Evolutionary conservation across 2,888 invertebrate genomes (phyloP), one percentile per base, ranked within the genome.

Genomic region (Epicampocera succincta): DNA sequence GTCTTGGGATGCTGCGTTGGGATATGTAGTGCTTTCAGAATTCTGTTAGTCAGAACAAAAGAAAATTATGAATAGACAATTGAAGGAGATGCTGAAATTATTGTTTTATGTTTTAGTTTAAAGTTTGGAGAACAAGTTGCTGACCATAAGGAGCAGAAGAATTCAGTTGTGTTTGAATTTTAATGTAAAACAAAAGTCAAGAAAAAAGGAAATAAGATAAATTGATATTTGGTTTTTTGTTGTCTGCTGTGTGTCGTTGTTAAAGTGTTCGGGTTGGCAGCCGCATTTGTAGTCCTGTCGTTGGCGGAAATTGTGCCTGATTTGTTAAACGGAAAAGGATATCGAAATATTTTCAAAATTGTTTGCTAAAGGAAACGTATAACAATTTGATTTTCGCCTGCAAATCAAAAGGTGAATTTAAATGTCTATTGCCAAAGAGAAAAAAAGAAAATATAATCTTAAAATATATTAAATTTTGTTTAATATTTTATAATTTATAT

Each of bases 311-410:
- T 83, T 82, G 76, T 80, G 56, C 66, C 71, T 76, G 66, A 82
- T 84, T 83, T 78, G 61, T 66, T 83, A 58, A 83, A 61, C 78
- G 84, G 83, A 84, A 83, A 76, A 80, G 84, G 83, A 84, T 84
- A 83, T 84, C 84, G 75, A 83, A 75, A 81, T 52, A 84, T 76
- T 74, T 83, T 69, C 19, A 46, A 80, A 83, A 80, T 71, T 83
- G 75, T 69, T 82, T 80, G 73, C 66, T 63, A 82, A 72, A 69
- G 83, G 77, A 84, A 84, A 75, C 71, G 54, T 29, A 56, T 29
- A 74, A 61, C 58, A 72, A 75, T 75, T 78, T 61, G 38, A 71
- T 78, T 79, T 78, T 4, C 46, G 48, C 25, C 48, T 38, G 29
- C 38, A 42, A 80, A 68, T 63, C 33, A 69, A 65, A 80, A 56